Conservation (phyloP, 1,140 invertebrate genomes). For the Monochamus saltuarius region DNA sequence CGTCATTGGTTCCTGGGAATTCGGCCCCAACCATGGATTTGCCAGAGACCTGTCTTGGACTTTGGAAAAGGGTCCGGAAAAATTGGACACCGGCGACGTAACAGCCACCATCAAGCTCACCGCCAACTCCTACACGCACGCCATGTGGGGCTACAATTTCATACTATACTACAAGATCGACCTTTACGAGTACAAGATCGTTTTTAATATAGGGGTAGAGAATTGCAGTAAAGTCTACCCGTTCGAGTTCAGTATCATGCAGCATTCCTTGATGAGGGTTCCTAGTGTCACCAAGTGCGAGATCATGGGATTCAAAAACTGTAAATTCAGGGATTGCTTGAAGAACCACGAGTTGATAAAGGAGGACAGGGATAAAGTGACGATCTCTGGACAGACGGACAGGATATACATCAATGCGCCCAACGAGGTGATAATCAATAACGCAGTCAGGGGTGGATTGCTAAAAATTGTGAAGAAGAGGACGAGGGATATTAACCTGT, state of each 20-base stretch:
- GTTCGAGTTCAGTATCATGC: slow-evolving; percentile 24
- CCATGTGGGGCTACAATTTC: slow-evolving; percentile 33
- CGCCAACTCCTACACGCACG: slow-evolving; percentile 27
- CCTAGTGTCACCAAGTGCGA: slow-evolving; percentile 22
- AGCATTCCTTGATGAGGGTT: slow-evolving; percentile 25
- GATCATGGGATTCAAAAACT: slow-evolving; percentile 11
- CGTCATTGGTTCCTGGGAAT: slow-evolving; percentile 22
- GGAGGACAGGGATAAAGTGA: not conserved
- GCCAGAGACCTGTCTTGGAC: slow-evolving; percentile 31
- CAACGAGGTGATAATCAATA: not conserved
- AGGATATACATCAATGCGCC: not conserved
- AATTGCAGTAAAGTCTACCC: slow-evolving; percentile 24
- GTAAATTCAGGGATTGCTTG: not conserved
- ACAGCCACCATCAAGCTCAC: slow-evolving; percentile 17
- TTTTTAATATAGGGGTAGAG: slow-evolving; percentile 23
- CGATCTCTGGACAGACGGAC: not conserved
- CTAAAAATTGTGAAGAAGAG: not conserved
- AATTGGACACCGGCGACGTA: slow-evolving; percentile 21
- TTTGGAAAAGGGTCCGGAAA: slow-evolving; percentile 21
- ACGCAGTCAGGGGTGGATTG: not conserved
- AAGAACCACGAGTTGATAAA: not conserved
- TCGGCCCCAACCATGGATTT: slow-evolving; percentile 36
- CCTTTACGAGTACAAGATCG: slow-evolving; percentile 2
- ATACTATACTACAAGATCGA: slow-evolving; percentile 18
- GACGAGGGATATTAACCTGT: not conserved